These are phyloP conservation scores for Ischnura elegans DNA, from an alignment of 2,888 invertebrate species.

Conservation along the genomic window DNA sequence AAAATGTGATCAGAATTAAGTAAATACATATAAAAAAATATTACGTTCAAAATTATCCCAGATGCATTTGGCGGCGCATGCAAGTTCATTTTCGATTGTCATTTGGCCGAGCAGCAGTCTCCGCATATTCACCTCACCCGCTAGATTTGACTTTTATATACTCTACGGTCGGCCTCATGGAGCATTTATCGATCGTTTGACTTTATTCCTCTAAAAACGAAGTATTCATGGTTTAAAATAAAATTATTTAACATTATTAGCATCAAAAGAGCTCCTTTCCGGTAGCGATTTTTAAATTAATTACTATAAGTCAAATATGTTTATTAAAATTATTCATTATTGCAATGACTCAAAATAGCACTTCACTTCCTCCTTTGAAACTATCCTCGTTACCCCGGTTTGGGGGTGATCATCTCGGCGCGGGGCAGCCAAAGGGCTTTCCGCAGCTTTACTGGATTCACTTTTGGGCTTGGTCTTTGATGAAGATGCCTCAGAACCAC, in stretches of 20 bases:
- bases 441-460: background rate
- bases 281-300: too few species aligned
- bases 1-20: background rate
- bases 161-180: too few species aligned
- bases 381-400: background rate
- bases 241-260: too few species aligned
- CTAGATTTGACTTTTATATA: constrained; percentile 71
- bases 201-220: too few species aligned
- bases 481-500: background rate
- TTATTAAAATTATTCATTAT: too few species aligned
- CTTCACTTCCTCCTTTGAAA: background rate
- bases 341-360: too few species aligned
- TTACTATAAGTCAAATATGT: too few species aligned
- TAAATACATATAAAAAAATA: background rate
- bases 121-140: constrained; percentile 53
- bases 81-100: background rate
- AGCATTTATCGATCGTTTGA: too few species aligned
- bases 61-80: background rate
- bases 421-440: background rate
- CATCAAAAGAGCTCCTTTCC: too few species aligned
- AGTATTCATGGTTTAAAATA: too few species aligned
- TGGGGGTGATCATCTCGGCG: background rate
- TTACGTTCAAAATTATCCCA: background rate
- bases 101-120: background rate
- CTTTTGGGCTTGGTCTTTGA: background rate